Base-by-base conservation (phyloP, 1,140 invertebrate species). In the Aphidius ervi region DNA sequence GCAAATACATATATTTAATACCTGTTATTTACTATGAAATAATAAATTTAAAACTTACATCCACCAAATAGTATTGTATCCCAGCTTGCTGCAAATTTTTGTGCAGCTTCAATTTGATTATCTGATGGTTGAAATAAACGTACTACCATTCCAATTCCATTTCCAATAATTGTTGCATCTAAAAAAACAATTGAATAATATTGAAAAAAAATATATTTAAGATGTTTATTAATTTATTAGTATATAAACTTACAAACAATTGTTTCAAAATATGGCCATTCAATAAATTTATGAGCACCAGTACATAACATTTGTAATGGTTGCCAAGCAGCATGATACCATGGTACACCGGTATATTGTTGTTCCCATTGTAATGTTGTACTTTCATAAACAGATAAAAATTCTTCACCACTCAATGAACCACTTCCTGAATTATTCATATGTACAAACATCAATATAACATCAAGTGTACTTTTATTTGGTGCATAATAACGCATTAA, bases 391-490 rank as follows among this genome's bases (percentile, higher is more conserved):
- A 95, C 80, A 49, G 84, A 83, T 47, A 88, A 84, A 76, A 95
- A 94, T 78, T 94, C 92, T 46, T 88, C 83, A 53, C 86, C 75
- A 49, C 81, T 86, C 7, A 95, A 73, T 5, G 77, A 77, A 4
- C 90, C 90, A 42, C 77, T 83, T 16, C 82, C 83, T 5, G 86
- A 86, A 31, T 78, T 75, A 72, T 94, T 92, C 67, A 94, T 78
- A 63, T 89, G 85, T 72, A 88, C 88, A 80, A 92, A 95, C 80
- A 90, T 89, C 60, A 95, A 78, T 65, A 93, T 85, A 20, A 89
- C 83, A 73, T 95, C 92, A 68, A 85, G 77, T n/a, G 83, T 82
- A 91, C 89, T 84, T 75, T 86, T 88, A 64, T 87, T 83, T 9
- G 91, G 91, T 46, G 85, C 83, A 67, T 88, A 92, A 73, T 91